Evolutionary conservation across 2,888 invertebrate species (phyloP), one percentile per base, ranked within the genome.

Genomic region (Cheilosia variabilis): DNA sequence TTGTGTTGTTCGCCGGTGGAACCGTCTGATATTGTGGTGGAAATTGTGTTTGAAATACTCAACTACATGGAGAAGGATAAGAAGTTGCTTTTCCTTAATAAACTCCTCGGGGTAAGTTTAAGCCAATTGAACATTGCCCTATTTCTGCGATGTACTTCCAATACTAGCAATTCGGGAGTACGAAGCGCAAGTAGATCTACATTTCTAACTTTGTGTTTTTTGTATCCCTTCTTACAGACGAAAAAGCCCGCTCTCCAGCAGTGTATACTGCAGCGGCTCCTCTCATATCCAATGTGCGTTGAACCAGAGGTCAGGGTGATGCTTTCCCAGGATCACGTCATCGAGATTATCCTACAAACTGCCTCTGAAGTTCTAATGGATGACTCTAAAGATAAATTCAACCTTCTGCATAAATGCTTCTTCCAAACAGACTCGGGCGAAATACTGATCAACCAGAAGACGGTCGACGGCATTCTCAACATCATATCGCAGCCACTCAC

Each of bases 21-120:
- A 88, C 92, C 93, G 22, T 93, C 93, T 47, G 93, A 93, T 86
- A 90, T 93, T 41, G 91, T 95, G 2, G 92, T 95, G 2, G 94
- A 95, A 88, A 91, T 96, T 13, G 92, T 95, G 58, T 96, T 96
- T 90, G 92, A 94, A 76, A 89, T 95, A 62, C 89, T 95, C 78
- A 92, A 92, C 41, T 93, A 94, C 87, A 90, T 95, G 87, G 90
- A 91, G 24, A 92, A 93, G 43, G 91, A 91, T 0, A 94, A 95
- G 65, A 94, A 94, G 88, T 91, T 93, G 31, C 90, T 90, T 2
- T 92, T 95, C 80, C 92, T 96, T 82, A 91, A 93, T 24, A 93
- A 93, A 0, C 92, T 96, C 68, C 89, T 93, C 34, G 92, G 94
- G 93, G 95, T 95, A 89, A 91, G 83, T 87, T 22, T 37, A 22